phyloP scores from a whole-genome alignment of 2,797 vertebrate species.

The Mormyrus proboscirostris region DNA sequence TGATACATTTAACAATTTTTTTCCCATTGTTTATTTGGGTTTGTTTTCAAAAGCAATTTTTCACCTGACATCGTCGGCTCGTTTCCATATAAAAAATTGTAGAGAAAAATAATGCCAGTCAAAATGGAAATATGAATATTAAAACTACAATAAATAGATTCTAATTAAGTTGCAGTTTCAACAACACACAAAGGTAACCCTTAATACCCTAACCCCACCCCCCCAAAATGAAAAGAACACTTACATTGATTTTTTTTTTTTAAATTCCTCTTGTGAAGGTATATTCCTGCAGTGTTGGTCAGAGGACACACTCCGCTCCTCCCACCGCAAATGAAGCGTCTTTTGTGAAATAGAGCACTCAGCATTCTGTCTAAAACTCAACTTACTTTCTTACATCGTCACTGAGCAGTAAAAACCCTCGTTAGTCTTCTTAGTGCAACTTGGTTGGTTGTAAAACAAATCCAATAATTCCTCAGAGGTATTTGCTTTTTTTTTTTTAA shows the following conservation, averaged over 20 bases:
- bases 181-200: slow-evolving; percentile 58
- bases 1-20: slow-evolving; percentile 65
- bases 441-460: slow-evolving; percentile 66
- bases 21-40: slow-evolving; percentile 52
- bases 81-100: slow-evolving; percentile 56
- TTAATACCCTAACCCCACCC: slow-evolving; percentile 26
- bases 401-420: slow-evolving; percentile 53
- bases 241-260: slow-evolving; percentile 67
- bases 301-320: slow-evolving; percentile 61
- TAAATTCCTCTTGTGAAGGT: slow-evolving; percentile 62
- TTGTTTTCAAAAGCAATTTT: slow-evolving; percentile 59
- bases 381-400: slow-evolving; percentile 59
- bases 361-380: slow-evolving; percentile 52
- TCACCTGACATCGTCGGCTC: slow-evolving; percentile 53
- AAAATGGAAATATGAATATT: slow-evolving; percentile 63
- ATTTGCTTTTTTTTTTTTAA: slow-evolving; percentile 49
- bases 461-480: slow-evolving; percentile 67
- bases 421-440: slow-evolving; percentile 76
- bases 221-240: slow-evolving; percentile 64
- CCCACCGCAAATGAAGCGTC: slow-evolving; percentile 72
- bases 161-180: slow-evolving; percentile 66
- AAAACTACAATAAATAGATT: slow-evolving; percentile 71
- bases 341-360: slow-evolving; percentile 74
- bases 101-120: slow-evolving; percentile 67
- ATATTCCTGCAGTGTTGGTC: slow-evolving; percentile 64